Evolutionary conservation across 2,797 vertebrate genomes (phyloP).

Genomic region (Gymnopithys bicolor): DNA sequence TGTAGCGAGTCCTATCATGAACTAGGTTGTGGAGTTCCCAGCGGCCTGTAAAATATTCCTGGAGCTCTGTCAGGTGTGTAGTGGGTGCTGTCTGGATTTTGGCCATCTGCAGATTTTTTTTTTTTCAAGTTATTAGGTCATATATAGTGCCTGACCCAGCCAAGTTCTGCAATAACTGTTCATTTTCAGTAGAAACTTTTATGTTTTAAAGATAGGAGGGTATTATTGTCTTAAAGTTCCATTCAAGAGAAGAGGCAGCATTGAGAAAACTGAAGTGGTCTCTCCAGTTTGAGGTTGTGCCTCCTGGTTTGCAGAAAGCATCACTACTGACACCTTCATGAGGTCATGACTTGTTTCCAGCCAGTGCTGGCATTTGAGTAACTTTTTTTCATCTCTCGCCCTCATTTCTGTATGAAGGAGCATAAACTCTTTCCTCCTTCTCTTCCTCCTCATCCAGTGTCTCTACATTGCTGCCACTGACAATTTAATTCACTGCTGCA

Average conservation of each 20-base stretch:
- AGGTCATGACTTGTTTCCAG: background rate
- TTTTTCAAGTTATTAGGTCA: background rate
- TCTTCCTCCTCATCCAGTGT: background rate
- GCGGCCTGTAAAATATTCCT: background rate
- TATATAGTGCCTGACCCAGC: background rate
- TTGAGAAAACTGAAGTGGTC: background rate
- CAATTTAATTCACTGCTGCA: background rate
- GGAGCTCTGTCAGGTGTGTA: background rate
- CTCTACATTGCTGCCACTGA: background rate
- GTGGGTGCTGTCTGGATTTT: background rate
- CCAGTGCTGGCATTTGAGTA: background rate
- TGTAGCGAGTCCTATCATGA: background rate
- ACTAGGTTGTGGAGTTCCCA: background rate
- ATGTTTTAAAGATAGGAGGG: background rate
- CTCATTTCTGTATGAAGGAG: background rate
- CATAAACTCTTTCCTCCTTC: background rate
- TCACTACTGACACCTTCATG: background rate
- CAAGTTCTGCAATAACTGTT: background rate
- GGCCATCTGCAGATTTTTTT: background rate
- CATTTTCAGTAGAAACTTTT: background rate
- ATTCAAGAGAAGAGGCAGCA: background rate
- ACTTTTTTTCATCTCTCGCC: background rate
- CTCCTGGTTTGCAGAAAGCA: background rate
- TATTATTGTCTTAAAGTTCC: background rate
- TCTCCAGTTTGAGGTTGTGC: background rate